Percentiles rank a stretch among this genome's conserved stretches.
phyloP scores from a whole-genome alignment of 2,797 vertebrate genomes.

The Columba guinea region DNA sequence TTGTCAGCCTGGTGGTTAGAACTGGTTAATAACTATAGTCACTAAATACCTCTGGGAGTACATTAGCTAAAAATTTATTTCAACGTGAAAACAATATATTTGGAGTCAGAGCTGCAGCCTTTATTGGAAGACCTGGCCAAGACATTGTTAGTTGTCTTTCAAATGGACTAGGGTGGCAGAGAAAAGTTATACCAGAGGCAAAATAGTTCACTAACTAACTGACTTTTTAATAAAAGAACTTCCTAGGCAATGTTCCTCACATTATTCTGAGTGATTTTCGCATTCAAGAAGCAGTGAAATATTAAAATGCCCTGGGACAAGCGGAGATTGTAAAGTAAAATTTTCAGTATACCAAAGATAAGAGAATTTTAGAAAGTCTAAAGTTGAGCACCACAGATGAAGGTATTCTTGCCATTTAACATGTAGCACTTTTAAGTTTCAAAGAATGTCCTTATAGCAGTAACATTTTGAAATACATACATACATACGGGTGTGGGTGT shows the following conservation, averaged over 20 bases:
- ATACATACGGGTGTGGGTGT: background rate
- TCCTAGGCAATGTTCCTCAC: background rate
- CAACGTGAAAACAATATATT: background rate
- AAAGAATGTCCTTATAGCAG: conserved; percentile 35
- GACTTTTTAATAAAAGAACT: background rate
- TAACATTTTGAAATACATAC: conserved; percentile 1
- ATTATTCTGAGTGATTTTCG: accelerated
- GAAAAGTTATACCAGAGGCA: background rate
- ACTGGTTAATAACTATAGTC: background rate
- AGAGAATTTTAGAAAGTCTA: background rate
- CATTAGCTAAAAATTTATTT: background rate
- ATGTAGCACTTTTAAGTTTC: conserved; percentile 55
- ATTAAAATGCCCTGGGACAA: background rate
- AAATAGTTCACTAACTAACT: background rate
- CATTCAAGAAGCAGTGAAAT: background rate
- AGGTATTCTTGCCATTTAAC: conserved; percentile 10
- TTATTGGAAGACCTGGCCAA: background rate
- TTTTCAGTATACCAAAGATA: conserved; percentile 73
- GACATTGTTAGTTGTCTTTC: background rate
- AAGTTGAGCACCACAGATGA: background rate
- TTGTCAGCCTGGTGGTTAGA: background rate
- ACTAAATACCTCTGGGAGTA: conserved; percentile 4
- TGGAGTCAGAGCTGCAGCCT: background rate
- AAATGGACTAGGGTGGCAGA: background rate
- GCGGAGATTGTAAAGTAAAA: background rate